Conservation (phyloP, 2,888 invertebrate genomes). For the Linnaemya vulpina region DNA sequence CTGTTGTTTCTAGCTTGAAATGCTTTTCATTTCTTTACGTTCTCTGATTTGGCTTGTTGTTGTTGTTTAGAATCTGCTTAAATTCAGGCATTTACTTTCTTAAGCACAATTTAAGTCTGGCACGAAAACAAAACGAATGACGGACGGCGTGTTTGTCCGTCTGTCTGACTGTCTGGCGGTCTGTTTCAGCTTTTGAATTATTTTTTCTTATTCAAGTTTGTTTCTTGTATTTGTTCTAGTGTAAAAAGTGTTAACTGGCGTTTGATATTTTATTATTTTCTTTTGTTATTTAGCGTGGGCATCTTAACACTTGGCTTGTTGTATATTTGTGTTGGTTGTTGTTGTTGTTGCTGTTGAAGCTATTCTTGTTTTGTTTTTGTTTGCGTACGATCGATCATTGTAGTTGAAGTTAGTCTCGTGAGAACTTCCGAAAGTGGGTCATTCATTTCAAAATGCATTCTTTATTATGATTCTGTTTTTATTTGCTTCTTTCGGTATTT, state of each 20-base stretch:
- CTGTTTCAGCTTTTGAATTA: not conserved
- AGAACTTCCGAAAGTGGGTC: constrained; percentile 69
- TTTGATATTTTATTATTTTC: constrained; percentile 25
- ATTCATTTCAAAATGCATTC: constrained; percentile 66
- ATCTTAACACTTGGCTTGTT: constrained; percentile 19
- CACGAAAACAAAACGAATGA: not conserved
- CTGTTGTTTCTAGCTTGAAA: constrained; percentile 21
- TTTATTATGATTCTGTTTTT: constrained; percentile 51
- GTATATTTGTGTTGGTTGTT: no score
- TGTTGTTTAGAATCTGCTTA: constrained; percentile 57
- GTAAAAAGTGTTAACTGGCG: constrained; percentile 30
- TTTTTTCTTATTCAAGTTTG: not conserved
- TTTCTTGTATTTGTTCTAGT: constrained; percentile 34
- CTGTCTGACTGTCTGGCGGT: constrained; percentile 11
- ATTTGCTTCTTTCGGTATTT: not conserved
- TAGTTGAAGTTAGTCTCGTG: constrained; percentile 55
- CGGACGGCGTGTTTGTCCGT: not conserved
- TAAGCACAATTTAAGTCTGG: not conserved
- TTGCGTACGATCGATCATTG: constrained; percentile 24
- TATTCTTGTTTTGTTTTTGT: constrained; percentile 43
- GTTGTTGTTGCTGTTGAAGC: constrained; percentile 25
- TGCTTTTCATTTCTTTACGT: constrained; percentile 42
- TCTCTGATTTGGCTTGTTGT: constrained; percentile 23
- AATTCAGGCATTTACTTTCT: constrained; percentile 60
- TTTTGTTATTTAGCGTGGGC: constrained; percentile 51